Evolutionary conservation across 2,888 invertebrate species (phyloP).

Genomic region (Brenthis daphne): DNA sequence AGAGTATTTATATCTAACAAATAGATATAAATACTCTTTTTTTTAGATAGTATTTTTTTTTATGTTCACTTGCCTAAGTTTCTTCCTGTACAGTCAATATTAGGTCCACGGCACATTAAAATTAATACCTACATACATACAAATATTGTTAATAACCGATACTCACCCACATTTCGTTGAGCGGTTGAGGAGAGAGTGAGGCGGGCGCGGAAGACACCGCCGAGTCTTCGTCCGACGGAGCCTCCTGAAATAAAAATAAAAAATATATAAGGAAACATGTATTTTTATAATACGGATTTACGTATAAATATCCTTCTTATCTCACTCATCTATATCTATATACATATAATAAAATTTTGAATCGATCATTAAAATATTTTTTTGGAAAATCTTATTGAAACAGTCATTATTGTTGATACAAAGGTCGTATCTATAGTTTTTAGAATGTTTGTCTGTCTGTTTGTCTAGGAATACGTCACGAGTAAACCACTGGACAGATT

Average conservation of each 20-base stretch:
- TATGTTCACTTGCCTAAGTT: neutral
- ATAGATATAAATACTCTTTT: no score
- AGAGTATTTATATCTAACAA: no score
- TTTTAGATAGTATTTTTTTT: no score
- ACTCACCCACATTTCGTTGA: constrained; percentile 80
- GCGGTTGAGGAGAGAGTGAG: constrained; percentile 86
- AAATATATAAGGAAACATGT: neutral
- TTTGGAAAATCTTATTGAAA: no score
- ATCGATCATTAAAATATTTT: no score
- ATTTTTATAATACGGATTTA: neutral
- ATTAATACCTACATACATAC: neutral
- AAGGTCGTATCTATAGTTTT: no score
- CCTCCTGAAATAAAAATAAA: constrained; percentile 57
- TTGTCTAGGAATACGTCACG: no score
- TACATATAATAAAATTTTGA: no score
- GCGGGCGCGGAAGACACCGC: constrained; percentile 87
- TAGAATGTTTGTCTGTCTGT: no score
- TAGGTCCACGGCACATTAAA: neutral
- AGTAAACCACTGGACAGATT: no score
- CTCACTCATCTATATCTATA: no score
- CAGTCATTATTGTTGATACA: no score
- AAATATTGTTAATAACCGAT: constrained; percentile 21
- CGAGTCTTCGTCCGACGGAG: constrained; percentile 84
- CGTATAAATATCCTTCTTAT: neutral
- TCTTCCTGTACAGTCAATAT: neutral